phyloP scores from a whole-genome alignment of 2,113 vertebrate genomes.

The Calypte anna region DNA sequence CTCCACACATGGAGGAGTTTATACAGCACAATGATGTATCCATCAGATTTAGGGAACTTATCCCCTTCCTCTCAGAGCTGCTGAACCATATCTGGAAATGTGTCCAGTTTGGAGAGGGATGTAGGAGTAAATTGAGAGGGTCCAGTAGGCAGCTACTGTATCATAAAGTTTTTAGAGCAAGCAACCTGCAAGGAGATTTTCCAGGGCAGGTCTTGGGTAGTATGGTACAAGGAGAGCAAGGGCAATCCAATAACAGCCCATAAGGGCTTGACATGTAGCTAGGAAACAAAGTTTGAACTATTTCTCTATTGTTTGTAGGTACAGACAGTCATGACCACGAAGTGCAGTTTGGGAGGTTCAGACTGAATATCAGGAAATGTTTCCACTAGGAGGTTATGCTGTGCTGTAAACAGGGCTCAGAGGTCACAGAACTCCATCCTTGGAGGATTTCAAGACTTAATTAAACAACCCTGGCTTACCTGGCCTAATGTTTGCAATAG shows the following conservation, averaged over 20 bases:
- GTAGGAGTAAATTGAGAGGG: neutral
- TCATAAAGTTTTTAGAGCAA: neutral
- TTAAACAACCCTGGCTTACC: neutral
- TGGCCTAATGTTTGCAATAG: neutral
- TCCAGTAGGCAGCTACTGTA: neutral
- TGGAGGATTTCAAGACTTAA: neutral
- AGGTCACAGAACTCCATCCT: neutral
- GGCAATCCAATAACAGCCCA: neutral
- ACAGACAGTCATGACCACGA: neutral
- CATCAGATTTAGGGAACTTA: neutral
- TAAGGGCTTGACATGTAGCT: neutral
- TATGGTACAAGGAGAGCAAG: neutral
- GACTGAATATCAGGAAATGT: neutral
- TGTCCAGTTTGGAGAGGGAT: neutral
- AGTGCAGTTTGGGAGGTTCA: neutral
- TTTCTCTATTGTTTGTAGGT: neutral
- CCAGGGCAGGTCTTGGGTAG: neutral
- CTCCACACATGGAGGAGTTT: neutral
- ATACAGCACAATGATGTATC: too few relatives aligned
- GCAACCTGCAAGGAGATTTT: rapidly evolving
- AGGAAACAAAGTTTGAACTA: neutral
- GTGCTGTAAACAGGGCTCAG: rapidly evolving
- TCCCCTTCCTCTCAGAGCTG: neutral
- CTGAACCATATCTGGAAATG: neutral
- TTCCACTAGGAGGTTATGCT: neutral